Evolutionary conservation across 2,797 vertebrate genomes (phyloP), one percentile per base, ranked within the genome.

Genomic region (Sus cebifrons): DNA sequence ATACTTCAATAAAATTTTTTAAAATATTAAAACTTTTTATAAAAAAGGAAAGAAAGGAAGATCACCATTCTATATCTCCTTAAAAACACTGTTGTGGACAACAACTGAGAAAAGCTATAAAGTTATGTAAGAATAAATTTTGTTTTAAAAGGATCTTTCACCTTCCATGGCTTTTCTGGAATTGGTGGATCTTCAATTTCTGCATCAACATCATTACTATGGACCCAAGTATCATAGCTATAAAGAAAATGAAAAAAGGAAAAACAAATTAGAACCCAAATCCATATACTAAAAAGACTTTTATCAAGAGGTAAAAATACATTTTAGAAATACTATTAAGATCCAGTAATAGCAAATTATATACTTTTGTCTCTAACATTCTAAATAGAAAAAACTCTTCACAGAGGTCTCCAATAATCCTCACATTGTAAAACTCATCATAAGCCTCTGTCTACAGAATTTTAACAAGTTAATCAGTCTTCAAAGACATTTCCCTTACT

Each of bases 151-250:
- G 36, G 3, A n/a, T 64, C 0, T 17, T 98, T 99, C 90, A 99
- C 99, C 99, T 99, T 99, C 99, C 99, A 99, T 0, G 99, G 99
- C 86, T 99, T 99, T 98, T 99, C 99, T 3, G 99, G 98, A 98
- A 98, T 99, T 0, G 99, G 99, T 29, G 99, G 99, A 64, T 99
- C 99, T 98, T 99, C 99, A 20, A 99, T 98, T 2, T 99, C 99
- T 0, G 99, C 99, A 4, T 99, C 99, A 32, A 99, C 98, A 85
- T 99, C 99, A 6, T 98, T 98, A 96, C 98, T 98, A 1, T 99
- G 99, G 40, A 99, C 98, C 99, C 99, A 99, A 96, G 99, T 99
- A 95, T 99, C 99, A 32, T 99, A 99, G 98, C 99, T 99, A 56
- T 0, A 68, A 95, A 85, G 67, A 36, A 83, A 97, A 65, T 36